These are phyloP conservation scores for Pluvialis apricaria DNA, from an alignment of 2,113 vertebrate genomes.

Conservation along the genomic window DNA sequence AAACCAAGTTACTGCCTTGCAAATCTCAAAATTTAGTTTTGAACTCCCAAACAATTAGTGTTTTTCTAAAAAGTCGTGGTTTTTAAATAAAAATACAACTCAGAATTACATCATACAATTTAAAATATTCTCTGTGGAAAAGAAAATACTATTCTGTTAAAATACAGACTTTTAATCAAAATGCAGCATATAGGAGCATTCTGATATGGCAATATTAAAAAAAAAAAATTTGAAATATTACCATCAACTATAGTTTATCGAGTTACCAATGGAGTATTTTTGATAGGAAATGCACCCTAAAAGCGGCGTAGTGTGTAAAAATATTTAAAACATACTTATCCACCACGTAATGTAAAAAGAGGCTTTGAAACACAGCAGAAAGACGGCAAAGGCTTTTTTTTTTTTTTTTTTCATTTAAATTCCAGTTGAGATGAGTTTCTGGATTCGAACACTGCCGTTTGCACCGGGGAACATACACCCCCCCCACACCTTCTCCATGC, in stretches of 20 bases:
- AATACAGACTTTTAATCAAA: background rate
- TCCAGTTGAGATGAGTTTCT: fast-evolving
- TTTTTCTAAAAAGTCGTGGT: fast-evolving
- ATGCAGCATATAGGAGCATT: background rate
- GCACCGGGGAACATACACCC: background rate
- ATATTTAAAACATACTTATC: fast-evolving
- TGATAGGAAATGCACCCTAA: fast-evolving
- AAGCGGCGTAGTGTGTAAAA: fast-evolving
- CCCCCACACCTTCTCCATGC: no score
- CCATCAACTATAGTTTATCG: background rate
- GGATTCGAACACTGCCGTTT: fast-evolving
- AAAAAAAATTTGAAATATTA: background rate
- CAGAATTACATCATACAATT: background rate
- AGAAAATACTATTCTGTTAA: background rate
- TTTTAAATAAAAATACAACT: background rate
- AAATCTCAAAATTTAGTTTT: background rate
- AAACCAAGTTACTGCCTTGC: background rate
- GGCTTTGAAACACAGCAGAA: no score
- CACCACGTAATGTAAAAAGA: fast-evolving
- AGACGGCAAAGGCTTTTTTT: fast-evolving
- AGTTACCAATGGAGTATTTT: background rate
- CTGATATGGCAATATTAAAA: background rate
- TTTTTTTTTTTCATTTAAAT: no score
- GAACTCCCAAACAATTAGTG: background rate
- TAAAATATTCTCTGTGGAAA: background rate